Percentiles rank a stretch among this genome's conserved stretches.
Evolutionary conservation across 2,888 invertebrate genomes (phyloP).

Genomic region (Steromphala cineraria): DNA sequence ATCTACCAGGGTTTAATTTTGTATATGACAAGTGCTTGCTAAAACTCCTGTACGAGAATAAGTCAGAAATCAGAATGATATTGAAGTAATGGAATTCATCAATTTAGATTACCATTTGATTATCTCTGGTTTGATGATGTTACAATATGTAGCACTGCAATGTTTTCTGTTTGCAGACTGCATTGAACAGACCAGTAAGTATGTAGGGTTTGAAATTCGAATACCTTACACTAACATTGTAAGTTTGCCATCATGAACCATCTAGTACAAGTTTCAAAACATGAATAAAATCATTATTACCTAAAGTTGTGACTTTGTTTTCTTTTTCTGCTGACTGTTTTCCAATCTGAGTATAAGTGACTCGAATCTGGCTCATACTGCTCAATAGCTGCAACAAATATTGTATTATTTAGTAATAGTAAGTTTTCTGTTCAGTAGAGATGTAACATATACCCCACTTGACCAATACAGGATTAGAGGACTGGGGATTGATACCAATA

Average conservation of each 20-base stretch:
- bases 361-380: conserved; percentile 47
- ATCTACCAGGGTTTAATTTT: not conserved
- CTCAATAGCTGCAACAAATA: conserved; percentile 50
- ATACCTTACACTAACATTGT: too few species aligned
- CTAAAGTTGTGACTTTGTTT: not conserved
- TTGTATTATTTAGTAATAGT: too few species aligned
- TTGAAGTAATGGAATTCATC: too few species aligned
- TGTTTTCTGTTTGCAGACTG: not conserved
- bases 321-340: conserved; percentile 29
- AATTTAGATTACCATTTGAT: not conserved
- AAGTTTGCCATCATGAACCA: too few species aligned
- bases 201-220: not conserved
- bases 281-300: not conserved
- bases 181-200: not conserved
- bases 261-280: not conserved
- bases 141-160: not conserved
- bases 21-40: too few species aligned
- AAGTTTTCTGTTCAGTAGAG: too few species aligned
- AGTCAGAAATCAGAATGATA: too few species aligned
- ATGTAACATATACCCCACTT: too few species aligned
- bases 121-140: not conserved
- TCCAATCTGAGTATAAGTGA: conserved; percentile 50
- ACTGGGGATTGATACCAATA: too few species aligned
- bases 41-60: too few species aligned
- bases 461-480: too few species aligned